Evolutionary conservation across 2,797 vertebrate genomes (phyloP).

Genomic region (Neosilurus hyrtlii): DNA sequence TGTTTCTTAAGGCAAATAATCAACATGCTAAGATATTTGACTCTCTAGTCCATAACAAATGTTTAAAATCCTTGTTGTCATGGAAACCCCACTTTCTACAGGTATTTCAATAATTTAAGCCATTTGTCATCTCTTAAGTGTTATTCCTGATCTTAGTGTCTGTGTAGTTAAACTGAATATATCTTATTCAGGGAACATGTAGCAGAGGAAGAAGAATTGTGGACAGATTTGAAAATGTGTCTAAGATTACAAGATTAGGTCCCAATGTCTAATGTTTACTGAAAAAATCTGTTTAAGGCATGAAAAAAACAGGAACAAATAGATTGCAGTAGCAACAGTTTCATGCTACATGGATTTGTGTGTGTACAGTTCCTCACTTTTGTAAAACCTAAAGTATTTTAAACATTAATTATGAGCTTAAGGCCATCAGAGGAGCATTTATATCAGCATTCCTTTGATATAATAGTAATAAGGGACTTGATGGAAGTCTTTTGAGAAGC

Average conservation of each 20-base stretch:
- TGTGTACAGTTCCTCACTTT: neutral
- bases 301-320: neutral
- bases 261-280: neutral
- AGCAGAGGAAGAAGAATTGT: neutral
- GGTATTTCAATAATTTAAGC: neutral
- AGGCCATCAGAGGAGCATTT: neutral
- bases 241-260: neutral
- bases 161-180: neutral
- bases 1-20: constrained; percentile 10
- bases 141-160: neutral
- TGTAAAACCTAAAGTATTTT: neutral
- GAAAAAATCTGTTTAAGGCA: neutral
- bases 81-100: neutral
- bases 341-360: neutral
- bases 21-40: neutral
- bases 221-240: neutral
- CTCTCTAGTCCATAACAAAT: neutral
- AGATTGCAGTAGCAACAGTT: neutral
- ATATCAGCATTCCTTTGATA: neutral
- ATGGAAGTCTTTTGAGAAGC: neutral
- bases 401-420: neutral
- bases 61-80: neutral
- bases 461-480: neutral
- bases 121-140: constrained; percentile 1
- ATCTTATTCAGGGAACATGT: neutral